These are phyloP conservation scores for Girardinus metallicus DNA, from an alignment of 2,797 vertebrate species.

Conservation along the genomic window DNA sequence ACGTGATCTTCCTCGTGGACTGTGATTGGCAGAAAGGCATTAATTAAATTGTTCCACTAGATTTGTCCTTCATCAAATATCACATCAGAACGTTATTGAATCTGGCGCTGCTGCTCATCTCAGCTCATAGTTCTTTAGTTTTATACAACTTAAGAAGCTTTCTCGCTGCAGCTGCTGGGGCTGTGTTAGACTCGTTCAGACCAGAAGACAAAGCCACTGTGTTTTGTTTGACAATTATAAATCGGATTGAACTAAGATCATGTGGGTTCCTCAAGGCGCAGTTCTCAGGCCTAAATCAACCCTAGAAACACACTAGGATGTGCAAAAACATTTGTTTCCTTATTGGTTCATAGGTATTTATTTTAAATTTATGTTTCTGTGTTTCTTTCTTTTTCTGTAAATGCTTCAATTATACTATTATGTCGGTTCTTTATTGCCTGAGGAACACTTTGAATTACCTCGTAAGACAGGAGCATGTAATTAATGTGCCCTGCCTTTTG, in stretches of 20 bases:
- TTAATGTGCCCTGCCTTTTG: slow-evolving; percentile 20
- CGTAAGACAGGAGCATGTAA: neutral
- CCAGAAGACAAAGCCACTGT: neutral
- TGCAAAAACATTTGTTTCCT: neutral
- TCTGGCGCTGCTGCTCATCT: too few relatives aligned
- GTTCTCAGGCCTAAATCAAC: neutral
- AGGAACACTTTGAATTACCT: neutral
- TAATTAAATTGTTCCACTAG: slow-evolving; percentile 48
- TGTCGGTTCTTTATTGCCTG: neutral
- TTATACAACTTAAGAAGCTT: neutral
- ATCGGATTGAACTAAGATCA: neutral
- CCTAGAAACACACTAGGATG: neutral
- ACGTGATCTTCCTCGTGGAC: slow-evolving; percentile 17
- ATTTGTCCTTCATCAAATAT: slow-evolving; percentile 44
- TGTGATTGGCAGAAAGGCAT: slow-evolving; percentile 42
- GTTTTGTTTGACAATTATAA: neutral
- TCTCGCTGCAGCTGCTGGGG: neutral
- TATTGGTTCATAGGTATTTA: neutral
- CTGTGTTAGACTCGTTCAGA: neutral
- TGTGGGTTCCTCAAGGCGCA: neutral
- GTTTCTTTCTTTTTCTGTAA: neutral
- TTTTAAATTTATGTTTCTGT: neutral
- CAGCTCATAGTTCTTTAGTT: neutral
- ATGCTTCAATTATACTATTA: neutral
- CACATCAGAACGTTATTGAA: slow-evolving; percentile 58